Evolutionary conservation across 2,797 vertebrate species (phyloP).

Genomic region (Poecilia gillii): DNA sequence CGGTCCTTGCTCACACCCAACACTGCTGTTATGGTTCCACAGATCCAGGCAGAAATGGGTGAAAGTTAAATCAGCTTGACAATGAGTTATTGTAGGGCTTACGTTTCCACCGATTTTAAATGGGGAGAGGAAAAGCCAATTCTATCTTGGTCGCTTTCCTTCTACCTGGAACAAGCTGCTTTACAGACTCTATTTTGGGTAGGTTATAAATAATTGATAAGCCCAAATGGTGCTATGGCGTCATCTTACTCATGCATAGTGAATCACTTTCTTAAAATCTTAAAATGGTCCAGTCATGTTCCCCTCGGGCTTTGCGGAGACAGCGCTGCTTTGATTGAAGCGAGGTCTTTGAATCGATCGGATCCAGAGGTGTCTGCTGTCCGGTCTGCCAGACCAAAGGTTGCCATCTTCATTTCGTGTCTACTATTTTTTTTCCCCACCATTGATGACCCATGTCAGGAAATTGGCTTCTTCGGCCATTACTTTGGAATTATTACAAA

Average conservation of each 20-base stretch:
- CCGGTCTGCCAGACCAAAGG: slow-evolving; percentile 1
- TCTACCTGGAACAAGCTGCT: slow-evolving; percentile 19
- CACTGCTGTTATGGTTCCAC: slow-evolving; percentile 29
- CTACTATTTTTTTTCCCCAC: not conserved
- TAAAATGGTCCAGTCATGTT: slow-evolving; percentile 9
- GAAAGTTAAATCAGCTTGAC: slow-evolving; percentile 21
- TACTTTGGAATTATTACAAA: slow-evolving; percentile 25
- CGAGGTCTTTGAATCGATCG: slow-evolving; percentile 13
- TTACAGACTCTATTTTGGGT: slow-evolving; percentile 27
- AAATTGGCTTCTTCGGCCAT: not conserved
- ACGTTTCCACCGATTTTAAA: not conserved
- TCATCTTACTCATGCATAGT: slow-evolving; percentile 69
- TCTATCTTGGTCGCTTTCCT: slow-evolving; percentile 29
- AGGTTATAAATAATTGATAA: slow-evolving; percentile 69
- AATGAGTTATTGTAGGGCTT: not conserved
- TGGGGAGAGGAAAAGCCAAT: not conserved
- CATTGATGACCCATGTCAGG: not conserved
- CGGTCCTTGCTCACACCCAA: slow-evolving; percentile 20
- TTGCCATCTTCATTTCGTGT: not conserved
- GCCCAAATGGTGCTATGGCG: slow-evolving; percentile 37
- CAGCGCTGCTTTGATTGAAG: slow-evolving; percentile 40
- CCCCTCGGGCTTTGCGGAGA: slow-evolving; percentile 2
- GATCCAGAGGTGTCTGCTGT: slow-evolving; percentile 9
- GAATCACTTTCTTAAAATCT: slow-evolving; percentile 46
- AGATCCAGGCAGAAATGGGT: slow-evolving; percentile 18